These are phyloP conservation scores for Bambusicola thoracicus DNA, from an alignment of 2,113 vertebrate genomes.

Conservation along the genomic window DNA sequence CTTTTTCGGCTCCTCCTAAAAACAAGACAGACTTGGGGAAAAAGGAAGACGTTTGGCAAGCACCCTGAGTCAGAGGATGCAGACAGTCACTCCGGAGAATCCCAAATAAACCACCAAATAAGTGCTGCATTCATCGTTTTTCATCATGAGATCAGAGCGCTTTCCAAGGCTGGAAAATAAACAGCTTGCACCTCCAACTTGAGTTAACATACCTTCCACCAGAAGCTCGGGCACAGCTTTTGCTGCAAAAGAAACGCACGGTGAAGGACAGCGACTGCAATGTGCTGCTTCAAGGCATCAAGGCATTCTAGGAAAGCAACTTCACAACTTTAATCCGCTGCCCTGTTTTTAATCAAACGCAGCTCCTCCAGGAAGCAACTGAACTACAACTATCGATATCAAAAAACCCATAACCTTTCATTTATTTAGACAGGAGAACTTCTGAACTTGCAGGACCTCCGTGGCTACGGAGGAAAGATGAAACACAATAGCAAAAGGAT, in stretches of 20 bases:
- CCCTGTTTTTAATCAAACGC: neutral
- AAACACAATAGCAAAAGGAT: neutral
- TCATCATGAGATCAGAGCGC: neutral
- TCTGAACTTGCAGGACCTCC: slow-evolving; percentile 2
- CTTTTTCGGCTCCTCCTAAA: slow-evolving; percentile 95
- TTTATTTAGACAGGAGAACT: slow-evolving; percentile 14
- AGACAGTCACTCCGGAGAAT: slow-evolving; percentile 8
- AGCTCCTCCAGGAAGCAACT: neutral
- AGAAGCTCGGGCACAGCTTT: neutral
- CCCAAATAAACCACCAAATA: neutral
- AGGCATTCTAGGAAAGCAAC: neutral
- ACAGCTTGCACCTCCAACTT: neutral
- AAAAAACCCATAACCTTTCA: slow-evolving; percentile 37
- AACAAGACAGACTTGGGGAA: slow-evolving; percentile 16
- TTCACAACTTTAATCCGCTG: neutral
- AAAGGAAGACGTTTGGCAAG: neutral
- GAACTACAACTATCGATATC: neutral
- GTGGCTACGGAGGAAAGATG: neutral
- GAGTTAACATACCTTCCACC: neutral
- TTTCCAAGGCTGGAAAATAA: neutral
- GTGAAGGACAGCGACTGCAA: neutral
- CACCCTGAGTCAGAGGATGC: neutral
- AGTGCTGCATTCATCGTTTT: neutral
- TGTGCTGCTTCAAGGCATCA: neutral
- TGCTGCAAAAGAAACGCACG: neutral